Base-by-base conservation (phyloP, 2,797 vertebrate species). In the Limnodromus scolopaceus region DNA sequence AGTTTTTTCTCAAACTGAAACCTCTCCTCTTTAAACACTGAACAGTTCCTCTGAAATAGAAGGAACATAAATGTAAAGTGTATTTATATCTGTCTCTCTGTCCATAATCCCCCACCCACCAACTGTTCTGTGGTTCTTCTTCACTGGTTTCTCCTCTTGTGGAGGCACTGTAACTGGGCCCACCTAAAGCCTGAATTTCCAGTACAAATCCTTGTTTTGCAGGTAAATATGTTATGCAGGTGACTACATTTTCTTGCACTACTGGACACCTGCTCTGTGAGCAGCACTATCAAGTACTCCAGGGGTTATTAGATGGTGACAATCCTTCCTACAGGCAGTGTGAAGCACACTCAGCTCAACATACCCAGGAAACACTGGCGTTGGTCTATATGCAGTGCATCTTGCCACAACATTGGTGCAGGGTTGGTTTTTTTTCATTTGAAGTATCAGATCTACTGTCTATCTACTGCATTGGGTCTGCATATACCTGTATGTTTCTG, bases 331-430 rank as follows among this genome's bases (percentile, higher is more conserved):
- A 5, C 16, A 24, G 34, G 34, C 34, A 18, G 49, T 5, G 12
- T 5, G 45, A 45, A 11, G 20, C 46, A 25, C 24, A 19, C 5
- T 28, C 36, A 75, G 63, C 14, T 54, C 57, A 16, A 8, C 1
- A 0, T 3, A 25, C 2, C 36, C n/a, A 13, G 32, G 51, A 38
- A 46, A 32, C 13, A 1, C 8, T 23, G 72, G 22, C 36, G 41
- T 20, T 74, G 25, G 2, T 27, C 14, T 39, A 1, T 10, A 32
- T 48, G 32, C 46, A 65, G 17, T 17, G 12, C 27, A 14, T 49
- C n/a, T n/a, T 54, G 32, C 28, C 65, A n/a, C 43, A 45, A 13
- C 22, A 1, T 0, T 10, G 19, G 28, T 36, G 19, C 23, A 8
- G 28, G 17, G 51, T 53, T 53, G 49, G 16, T 7, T 58, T 25